Base-by-base conservation (phyloP, 2,888 invertebrate genomes). In the Pristionchus mayeri region DNA sequence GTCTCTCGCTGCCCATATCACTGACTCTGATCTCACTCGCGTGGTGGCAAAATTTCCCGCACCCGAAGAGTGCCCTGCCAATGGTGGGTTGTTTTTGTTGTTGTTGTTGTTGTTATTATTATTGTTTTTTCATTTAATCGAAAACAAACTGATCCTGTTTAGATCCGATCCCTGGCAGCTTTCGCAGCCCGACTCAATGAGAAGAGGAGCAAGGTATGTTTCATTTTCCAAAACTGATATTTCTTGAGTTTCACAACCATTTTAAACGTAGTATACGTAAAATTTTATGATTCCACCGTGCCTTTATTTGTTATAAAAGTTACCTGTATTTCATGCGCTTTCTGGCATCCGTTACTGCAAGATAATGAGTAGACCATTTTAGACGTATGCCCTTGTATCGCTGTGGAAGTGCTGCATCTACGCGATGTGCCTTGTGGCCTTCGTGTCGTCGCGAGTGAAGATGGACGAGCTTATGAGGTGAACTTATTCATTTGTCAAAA, bases 31-130 rank as follows among this genome's bases (percentile, higher is more conserved):
- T 97, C 87, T 98, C 98, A 0, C 95, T 96, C 57, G 96, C 97
- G 37, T 98, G 98, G 97, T 98, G 98, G 98, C 98, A 98, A 93
- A 98, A 98, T 93, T 98, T 96, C 93, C 96, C 97, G 0, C 96
- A 96, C 85, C 95, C 95, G 85, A 95, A 96, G 90, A 97, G 97
- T 85, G 96, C 96, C 0, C 95, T 97, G 87, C 95, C 90, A 13
- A 90, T 90, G 24, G 87, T 93, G 91, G 92, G 91, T n/a, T 24
- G 18, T 60, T 60, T 60, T n/a, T 11, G 16, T 27, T 27, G 13
- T 30, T 13, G 13, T 6, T 30, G n/a, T n/a, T n/a, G n/a, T n/a
- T n/a, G n/a, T 60, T 60, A 18, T 7, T n/a, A 30, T 16, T 30
- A 78, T 63, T 63, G 16, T 34, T 16, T 21, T 54, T 21, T 54